These are phyloP conservation scores for Allolobophora icterica DNA, from an alignment of 2,888 invertebrate genomes.

Conservation along the genomic window DNA sequence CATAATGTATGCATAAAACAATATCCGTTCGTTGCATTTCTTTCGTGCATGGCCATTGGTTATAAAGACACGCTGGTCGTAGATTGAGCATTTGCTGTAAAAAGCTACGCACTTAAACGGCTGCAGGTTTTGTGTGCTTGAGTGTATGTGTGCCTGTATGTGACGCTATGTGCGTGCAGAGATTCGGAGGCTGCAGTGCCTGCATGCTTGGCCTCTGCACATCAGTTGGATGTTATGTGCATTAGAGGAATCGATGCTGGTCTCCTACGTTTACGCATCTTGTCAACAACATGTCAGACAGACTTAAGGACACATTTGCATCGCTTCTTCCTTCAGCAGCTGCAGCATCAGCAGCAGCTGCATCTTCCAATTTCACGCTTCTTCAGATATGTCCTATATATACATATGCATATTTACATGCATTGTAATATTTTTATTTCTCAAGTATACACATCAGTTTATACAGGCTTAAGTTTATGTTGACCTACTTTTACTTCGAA, in stretches of 20 bases:
- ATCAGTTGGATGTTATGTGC: not conserved
- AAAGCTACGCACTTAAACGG: not conserved
- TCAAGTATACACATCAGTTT: too few species aligned
- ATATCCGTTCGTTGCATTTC: not conserved
- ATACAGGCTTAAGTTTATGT: too few species aligned
- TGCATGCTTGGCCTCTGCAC: not conserved
- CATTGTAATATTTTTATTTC: not conserved
- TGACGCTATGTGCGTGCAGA: not conserved
- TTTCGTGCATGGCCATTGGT: not conserved
- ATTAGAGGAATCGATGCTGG: not conserved
- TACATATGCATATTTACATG: too few species aligned
- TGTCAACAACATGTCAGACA: not conserved
- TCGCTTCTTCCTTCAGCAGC: not conserved
- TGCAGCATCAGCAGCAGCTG: not conserved
- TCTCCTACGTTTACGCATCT: not conserved
- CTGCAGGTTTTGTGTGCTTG: too few species aligned
- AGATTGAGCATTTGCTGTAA: not conserved
- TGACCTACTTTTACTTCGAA: too few species aligned
- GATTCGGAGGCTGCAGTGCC: not conserved
- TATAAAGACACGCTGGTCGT: not conserved
- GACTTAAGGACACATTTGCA: slow-evolving; percentile 6
- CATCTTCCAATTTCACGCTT: not conserved
- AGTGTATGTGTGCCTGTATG: not conserved
- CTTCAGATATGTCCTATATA: too few species aligned
- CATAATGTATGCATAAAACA: not conserved